Evolutionary conservation across 2,888 invertebrate genomes (phyloP), one percentile per base, ranked within the genome.

Genomic region (Sympetrum striolatum): DNA sequence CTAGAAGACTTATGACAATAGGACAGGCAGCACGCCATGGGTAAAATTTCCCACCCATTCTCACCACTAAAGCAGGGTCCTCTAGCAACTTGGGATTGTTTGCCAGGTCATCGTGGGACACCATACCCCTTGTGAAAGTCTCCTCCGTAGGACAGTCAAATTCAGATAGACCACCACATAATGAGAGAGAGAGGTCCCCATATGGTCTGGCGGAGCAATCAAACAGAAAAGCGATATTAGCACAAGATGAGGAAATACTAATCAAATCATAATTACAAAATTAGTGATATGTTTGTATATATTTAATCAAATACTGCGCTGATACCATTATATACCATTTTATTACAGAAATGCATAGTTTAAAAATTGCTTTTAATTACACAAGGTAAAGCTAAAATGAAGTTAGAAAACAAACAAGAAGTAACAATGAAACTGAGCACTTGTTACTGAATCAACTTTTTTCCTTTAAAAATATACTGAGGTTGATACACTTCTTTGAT

Each of bases 11-110:
- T 93, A 98, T 96, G 92, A 99, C 96, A 93, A 98, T 96, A 80
- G 99, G 98, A 91, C 97, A 97, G 92, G 99, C 99, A 92, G 97
- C 96, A 92, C 96, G 95, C 98, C 98, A 99, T 93, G 97, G 97
- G 95, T 98, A 97, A 94, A 97, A 97, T 94, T 98, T 98, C 92
- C 97, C 97, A 93, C 97, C 97, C 91, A 98, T 96, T 93, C 97
- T 96, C 92, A 98, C 96, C 91, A 98, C 96, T 92, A 98, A 95
- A 93, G 97, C 97, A 80, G 98, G 97, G 93, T 97, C 96, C 92
- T 96, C 96, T 91, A 98, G 95, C 92, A 98, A 93, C 92, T 95
- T 95, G 90, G 98, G 97, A 94, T 97, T 97, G 90, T 94, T 94
- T 79, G 93, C 93, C 91, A 96, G 93, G 92, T 96, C 96, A 91